Evolutionary conservation across 2,113 vertebrate species (phyloP).

Genomic region (Cricetomys ansorgei): DNA sequence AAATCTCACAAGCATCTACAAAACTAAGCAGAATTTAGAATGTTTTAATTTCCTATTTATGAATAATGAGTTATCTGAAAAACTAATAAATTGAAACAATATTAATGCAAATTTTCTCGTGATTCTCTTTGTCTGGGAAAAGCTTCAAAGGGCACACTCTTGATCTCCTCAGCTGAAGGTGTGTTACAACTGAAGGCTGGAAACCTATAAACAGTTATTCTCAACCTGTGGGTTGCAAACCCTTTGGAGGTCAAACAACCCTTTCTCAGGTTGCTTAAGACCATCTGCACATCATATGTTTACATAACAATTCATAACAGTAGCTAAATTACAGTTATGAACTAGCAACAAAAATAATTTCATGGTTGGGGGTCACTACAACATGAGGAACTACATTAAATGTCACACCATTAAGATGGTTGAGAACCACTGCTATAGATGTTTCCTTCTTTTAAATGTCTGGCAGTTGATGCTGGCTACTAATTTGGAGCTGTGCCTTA

Average conservation of each 20-base stretch:
- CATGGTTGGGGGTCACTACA: too few relatives aligned
- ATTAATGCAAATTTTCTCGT: neutral
- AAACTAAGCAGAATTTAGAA: neutral
- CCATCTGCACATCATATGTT: too few relatives aligned
- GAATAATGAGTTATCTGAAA: neutral
- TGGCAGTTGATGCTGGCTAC: neutral
- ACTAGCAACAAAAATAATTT: too few relatives aligned
- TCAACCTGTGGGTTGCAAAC: too few relatives aligned
- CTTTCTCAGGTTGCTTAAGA: too few relatives aligned
- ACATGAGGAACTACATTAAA: too few relatives aligned
- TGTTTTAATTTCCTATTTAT: conserved; percentile 7
- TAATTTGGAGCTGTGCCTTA: neutral
- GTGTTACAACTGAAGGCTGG: neutral
- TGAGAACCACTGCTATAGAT: neutral
- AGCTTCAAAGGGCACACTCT: neutral
- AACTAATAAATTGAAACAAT: neutral
- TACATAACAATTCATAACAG: too few relatives aligned
- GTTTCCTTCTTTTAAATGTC: neutral
- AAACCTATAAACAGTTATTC: too few relatives aligned
- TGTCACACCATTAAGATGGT: too few relatives aligned
- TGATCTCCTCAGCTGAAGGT: neutral
- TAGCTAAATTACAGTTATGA: too few relatives aligned
- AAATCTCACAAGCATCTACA: neutral
- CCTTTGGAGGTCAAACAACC: too few relatives aligned
- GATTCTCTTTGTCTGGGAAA: conserved; percentile 12